Evolutionary conservation across 1,140 invertebrate genomes (phyloP), one percentile per base, ranked within the genome.

Genomic region (Achatina immaculata): DNA sequence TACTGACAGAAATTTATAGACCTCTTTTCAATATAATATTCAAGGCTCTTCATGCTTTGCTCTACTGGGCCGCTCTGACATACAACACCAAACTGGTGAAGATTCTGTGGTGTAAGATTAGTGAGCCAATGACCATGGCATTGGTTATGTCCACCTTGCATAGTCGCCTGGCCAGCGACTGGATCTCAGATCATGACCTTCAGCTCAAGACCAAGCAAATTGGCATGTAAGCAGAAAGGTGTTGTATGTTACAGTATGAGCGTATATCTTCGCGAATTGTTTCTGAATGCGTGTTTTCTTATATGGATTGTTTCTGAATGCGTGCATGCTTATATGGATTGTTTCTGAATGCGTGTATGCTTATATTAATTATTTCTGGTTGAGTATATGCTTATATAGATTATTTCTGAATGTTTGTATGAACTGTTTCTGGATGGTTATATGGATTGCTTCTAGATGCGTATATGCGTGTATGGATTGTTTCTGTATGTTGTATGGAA

Each of bases 51-150:
- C 88, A 90, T 81, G 86, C 86, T 65, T 72, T 91, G 48, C 86
- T 90, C 16, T 84, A 92, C 21, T 92, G 91, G 91, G 89, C 91
- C 14, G 88, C 89, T 16, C 86, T 92, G 48, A 89, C 90, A 80
- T 88, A 89, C 78, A 84, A 90, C 19, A 85, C 83, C 11, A 88
- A 91, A 78, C 83, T 92, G 38, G 89, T 90, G 2, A 90, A 90
- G 75, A 85, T 91, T 11, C 76, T 92, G 19, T 92, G 92, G 92
- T 90, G 90, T 77, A 86, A 88, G 55, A 88, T 90, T 36, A 91
- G 92, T 78, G 90, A 92, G 58, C 92, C 92, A 0, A 90, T 92
- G 42, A 89, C 92, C 42, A 82, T 92, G 43, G 92, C 91, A 43
- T 83, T 92, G 0, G 62, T 78, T 0, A n/a, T 78, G 62, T 78